Evolutionary conservation across 2,888 invertebrate species (phyloP).

Genomic region (Elegia similella): DNA sequence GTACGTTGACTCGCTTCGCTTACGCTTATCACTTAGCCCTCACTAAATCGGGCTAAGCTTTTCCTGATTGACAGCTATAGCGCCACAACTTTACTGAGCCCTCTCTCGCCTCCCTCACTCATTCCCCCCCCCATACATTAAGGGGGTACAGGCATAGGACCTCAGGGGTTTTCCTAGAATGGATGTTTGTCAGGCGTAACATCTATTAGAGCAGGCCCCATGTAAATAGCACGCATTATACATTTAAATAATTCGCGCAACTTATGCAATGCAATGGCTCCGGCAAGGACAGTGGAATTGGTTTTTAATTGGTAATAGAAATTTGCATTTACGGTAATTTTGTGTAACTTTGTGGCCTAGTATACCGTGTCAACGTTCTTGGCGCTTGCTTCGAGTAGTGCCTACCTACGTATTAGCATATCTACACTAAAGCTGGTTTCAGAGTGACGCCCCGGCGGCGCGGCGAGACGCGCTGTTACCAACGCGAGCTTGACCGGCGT

Average conservation of each 20-base stretch:
- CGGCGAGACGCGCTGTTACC: too few relatives aligned
- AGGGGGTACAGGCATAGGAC: constrained; percentile 23
- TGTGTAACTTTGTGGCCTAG: neutral
- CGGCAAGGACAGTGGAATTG: neutral
- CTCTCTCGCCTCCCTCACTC: constrained; percentile 27
- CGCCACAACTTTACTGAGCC: constrained; percentile 49
- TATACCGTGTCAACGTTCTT: neutral
- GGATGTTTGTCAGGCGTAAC: constrained; percentile 54
- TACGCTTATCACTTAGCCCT: constrained; percentile 40
- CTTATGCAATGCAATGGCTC: constrained; percentile 53
- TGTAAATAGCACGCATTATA: constrained; percentile 63
- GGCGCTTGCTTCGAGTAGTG: too few relatives aligned
- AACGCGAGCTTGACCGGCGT: too few relatives aligned
- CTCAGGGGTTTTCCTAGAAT: constrained; percentile 38
- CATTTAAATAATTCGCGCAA: constrained; percentile 72
- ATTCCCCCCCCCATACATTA: constrained; percentile 18
- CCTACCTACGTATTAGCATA: too few relatives aligned
- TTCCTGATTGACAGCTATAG: constrained; percentile 67
- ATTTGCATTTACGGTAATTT: constrained; percentile 1
- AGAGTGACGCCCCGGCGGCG: too few relatives aligned
- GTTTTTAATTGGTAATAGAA: constrained; percentile 7
- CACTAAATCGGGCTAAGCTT: constrained; percentile 44
- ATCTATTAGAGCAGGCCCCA: constrained; percentile 65
- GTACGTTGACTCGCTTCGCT: neutral
- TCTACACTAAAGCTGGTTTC: too few relatives aligned